Conservation (phyloP, 2,797 vertebrate genomes). For the Sebastiscus albofasciatus region DNA sequence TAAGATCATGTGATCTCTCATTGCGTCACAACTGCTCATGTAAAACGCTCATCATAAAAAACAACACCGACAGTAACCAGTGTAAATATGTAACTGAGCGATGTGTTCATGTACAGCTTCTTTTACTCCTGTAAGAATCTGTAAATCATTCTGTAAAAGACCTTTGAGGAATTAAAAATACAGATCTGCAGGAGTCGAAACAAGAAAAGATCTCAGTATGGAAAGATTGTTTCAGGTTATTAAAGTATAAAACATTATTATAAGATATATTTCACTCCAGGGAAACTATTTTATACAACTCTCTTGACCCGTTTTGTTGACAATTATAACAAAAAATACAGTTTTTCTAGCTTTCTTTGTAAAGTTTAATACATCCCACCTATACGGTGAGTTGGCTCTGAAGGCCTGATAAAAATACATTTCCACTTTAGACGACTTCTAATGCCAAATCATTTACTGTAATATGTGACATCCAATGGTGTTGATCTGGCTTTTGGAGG, state of each 20-base stretch:
- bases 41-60: not conserved
- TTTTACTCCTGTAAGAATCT: not conserved
- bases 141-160: not conserved
- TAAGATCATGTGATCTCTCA: not conserved
- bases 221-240: not conserved
- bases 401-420: not conserved
- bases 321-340: not conserved
- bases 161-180: not conserved
- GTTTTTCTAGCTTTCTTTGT: not conserved
- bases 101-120: no score
- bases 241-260: not conserved
- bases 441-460: not conserved
- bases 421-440: not conserved
- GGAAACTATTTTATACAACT: not conserved
- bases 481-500: not conserved
- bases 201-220: not conserved
- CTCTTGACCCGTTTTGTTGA: not conserved
- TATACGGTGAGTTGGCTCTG: not conserved
- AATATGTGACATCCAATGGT: no score
- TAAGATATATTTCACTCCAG: not conserved
- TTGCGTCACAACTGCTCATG: not conserved
- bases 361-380: not conserved
- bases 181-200: not conserved
- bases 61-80: not conserved
- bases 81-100: not conserved